These are phyloP conservation scores for Ennomos quercinarius DNA, from an alignment of 2,888 invertebrate species.

Conservation along the genomic window DNA sequence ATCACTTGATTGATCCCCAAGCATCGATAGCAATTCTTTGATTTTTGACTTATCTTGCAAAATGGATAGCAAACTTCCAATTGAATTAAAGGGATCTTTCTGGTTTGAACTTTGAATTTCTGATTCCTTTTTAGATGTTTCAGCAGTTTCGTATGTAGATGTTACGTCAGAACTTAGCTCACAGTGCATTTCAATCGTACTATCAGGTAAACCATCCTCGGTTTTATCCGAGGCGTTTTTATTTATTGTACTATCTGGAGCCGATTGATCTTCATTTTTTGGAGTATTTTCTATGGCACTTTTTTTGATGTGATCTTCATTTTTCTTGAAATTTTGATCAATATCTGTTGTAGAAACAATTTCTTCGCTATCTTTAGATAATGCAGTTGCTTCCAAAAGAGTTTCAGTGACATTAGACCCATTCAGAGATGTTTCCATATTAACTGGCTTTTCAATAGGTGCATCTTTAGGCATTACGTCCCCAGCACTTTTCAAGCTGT, in stretches of 20 bases:
- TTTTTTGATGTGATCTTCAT: slow-evolving; percentile 25
- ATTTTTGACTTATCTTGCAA: slow-evolving; percentile 80
- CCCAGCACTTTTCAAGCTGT: background rate
- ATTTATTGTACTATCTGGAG: slow-evolving; percentile 72
- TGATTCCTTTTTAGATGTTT: slow-evolving; percentile 30
- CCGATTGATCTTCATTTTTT: slow-evolving; percentile 45
- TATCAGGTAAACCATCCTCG: slow-evolving; percentile 56
- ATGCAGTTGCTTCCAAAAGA: slow-evolving; percentile 2
- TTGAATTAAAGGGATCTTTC: slow-evolving; percentile 52
- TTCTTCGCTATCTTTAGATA: slow-evolving; percentile 44
- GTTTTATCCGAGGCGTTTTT: slow-evolving; percentile 42
- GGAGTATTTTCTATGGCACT: slow-evolving; percentile 27
- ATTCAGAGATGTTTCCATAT: background rate
- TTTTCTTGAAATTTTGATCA: slow-evolving; percentile 31
- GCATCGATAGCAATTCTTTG: slow-evolving; percentile 72
- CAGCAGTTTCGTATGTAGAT: slow-evolving; percentile 31
- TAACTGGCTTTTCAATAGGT: slow-evolving; percentile 5
- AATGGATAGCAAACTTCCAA: slow-evolving; percentile 68
- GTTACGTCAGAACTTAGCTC: slow-evolving; percentile 61
- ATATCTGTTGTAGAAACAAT: slow-evolving; percentile 63
- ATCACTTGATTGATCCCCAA: slow-evolving; percentile 70
- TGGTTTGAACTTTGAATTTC: slow-evolving; percentile 29
- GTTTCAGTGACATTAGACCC: background rate
- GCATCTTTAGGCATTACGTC: background rate
- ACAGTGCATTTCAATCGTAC: slow-evolving; percentile 60